phyloP scores from a whole-genome alignment of 2,888 invertebrate genomes.

The Brenthis daphne region DNA sequence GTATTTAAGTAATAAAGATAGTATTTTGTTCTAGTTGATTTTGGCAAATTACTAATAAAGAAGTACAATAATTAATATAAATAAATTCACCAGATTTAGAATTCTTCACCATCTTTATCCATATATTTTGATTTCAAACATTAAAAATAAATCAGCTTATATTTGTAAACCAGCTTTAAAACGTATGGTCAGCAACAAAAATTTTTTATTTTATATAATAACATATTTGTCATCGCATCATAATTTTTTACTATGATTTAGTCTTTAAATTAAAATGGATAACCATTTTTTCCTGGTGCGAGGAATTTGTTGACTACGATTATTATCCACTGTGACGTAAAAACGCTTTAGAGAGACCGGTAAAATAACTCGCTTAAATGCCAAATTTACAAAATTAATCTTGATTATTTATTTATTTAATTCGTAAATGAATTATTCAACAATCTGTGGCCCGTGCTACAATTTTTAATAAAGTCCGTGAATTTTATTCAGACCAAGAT shows the following conservation, averaged over 20 bases:
- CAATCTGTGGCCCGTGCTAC: slow-evolving; percentile 30
- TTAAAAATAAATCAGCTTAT: slow-evolving; percentile 81
- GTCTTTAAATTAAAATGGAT: no score
- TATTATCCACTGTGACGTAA: not conserved
- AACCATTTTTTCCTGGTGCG: no score
- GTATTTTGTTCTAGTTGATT: no score
- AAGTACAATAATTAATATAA: not conserved
- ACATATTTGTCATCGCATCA: not conserved
- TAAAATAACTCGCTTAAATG: not conserved
- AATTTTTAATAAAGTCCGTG: slow-evolving; percentile 1
- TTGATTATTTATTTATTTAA: slow-evolving; percentile 16
- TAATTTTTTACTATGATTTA: not conserved
- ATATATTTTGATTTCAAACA: slow-evolving; percentile 48
- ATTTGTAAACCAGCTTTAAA: slow-evolving; percentile 54
- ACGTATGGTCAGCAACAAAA: slow-evolving; percentile 62
- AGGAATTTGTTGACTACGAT: not conserved
- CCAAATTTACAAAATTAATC: slow-evolving; percentile 11
- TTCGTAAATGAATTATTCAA: slow-evolving; percentile 28
- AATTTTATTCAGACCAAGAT: slow-evolving; percentile 6
- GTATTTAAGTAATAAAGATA: not conserved
- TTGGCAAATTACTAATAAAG: no score
- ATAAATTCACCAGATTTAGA: no score
- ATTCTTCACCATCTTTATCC: slow-evolving; percentile 22
- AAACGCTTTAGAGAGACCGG: slow-evolving; percentile 3
- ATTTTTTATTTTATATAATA: not conserved